A percentile compares a stretch with the other conserved stretches of the same genome.
These are phyloP conservation scores for Sminthurides aquaticus DNA, from an alignment of 2,888 invertebrate species.

Conservation along the genomic window DNA sequence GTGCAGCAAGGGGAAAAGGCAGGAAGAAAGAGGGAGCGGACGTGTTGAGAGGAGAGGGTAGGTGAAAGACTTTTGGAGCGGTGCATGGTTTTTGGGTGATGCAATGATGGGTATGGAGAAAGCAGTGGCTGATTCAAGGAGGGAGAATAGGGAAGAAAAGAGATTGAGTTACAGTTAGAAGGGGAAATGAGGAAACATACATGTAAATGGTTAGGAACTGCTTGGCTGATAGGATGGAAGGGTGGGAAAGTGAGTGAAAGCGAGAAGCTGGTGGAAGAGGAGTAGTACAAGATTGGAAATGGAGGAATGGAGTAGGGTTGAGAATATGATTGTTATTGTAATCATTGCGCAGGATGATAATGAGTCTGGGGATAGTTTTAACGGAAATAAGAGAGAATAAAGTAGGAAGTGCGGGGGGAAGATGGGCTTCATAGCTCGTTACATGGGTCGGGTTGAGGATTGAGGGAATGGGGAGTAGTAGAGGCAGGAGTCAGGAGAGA, in stretches of 20 bases:
- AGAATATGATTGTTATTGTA: not conserved
- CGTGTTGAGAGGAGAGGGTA: too few species aligned
- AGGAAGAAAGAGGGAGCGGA: too few species aligned
- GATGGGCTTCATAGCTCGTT: not conserved
- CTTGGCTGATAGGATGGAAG: too few species aligned
- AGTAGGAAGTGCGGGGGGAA: not conserved
- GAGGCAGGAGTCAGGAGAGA: not conserved
- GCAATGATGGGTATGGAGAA: too few species aligned
- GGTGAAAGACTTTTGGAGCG: too few species aligned
- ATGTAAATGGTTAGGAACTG: not conserved
- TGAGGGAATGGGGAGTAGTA: not conserved
- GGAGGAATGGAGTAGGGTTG: not conserved
- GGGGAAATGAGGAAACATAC: not conserved
- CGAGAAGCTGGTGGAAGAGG: not conserved
- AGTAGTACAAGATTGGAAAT: too few species aligned
- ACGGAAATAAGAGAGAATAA: constrained; percentile 1
- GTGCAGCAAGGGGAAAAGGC: too few species aligned
- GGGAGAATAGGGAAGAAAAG: too few species aligned
- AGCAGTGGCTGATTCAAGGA: not conserved
- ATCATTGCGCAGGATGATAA: not conserved
- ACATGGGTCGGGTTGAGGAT: not conserved
- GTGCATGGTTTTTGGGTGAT: too few species aligned
- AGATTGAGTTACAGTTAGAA: too few species aligned
- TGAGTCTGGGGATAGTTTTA: not conserved
- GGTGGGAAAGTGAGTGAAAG: too few species aligned